Evolutionary conservation across 2,888 invertebrate genomes (phyloP).

Genomic region (Girardia tigrina): DNA sequence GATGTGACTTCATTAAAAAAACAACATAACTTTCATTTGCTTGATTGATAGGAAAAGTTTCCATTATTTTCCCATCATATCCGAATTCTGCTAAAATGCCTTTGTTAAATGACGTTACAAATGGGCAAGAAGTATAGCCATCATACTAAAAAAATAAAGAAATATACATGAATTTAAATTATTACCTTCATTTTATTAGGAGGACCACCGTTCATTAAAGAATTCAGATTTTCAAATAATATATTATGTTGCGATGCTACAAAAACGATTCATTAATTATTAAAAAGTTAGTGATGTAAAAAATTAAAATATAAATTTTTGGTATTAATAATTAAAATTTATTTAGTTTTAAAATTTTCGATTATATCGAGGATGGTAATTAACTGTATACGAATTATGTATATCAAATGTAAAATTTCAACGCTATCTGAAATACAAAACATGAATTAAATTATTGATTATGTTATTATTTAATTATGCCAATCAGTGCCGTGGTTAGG

Average conservation of each 20-base stretch:
- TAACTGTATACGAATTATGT: too few relatives aligned
- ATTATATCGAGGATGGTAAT: too few relatives aligned
- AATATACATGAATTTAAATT: neutral
- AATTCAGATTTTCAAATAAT: neutral
- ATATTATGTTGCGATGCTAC: neutral
- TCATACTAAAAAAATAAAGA: conserved; percentile 57
- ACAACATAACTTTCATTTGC: conserved; percentile 57
- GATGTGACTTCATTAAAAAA: conserved; percentile 69
- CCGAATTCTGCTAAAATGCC: conserved; percentile 87
- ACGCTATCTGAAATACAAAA: too few relatives aligned
- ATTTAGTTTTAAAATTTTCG: too few relatives aligned
- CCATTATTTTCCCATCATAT: conserved; percentile 66
- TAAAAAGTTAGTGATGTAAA: too few relatives aligned
- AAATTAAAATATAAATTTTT: too few relatives aligned
- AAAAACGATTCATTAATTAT: too few relatives aligned
- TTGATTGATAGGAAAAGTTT: conserved; percentile 81
- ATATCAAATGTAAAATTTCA: too few relatives aligned
- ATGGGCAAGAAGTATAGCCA: conserved; percentile 90
- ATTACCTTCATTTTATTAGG: neutral
- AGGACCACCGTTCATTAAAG: neutral
- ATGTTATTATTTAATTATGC: too few relatives aligned
- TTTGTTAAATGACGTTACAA: conserved; percentile 65
- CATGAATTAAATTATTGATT: too few relatives aligned
- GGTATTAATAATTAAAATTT: too few relatives aligned
- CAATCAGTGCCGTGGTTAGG: too few relatives aligned